A percentile compares a stretch with the other conserved stretches of the same genome.
Evolutionary conservation across 1,140 invertebrate species (phyloP).

Genomic region (Anastrepha ludens): DNA sequence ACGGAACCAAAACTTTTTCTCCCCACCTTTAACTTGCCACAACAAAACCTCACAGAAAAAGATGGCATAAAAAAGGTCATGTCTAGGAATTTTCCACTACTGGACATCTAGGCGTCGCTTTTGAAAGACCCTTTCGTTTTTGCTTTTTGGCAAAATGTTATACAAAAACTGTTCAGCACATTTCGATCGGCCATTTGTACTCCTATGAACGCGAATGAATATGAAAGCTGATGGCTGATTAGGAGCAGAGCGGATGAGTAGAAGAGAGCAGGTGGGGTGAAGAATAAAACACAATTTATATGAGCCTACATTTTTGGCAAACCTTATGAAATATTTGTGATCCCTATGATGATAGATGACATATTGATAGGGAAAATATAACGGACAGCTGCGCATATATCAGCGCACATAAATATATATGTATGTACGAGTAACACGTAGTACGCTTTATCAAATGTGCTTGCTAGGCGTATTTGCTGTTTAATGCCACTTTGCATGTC

Average conservation of each 20-base stretch:
- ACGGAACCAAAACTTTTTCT: too few species aligned
- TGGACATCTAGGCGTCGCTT: background rate
- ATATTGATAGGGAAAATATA: constrained; percentile 27
- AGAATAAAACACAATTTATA: constrained; percentile 15
- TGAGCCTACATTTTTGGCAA: constrained; percentile 14
- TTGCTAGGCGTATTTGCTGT: background rate
- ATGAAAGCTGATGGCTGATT: background rate
- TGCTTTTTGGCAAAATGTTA: constrained; percentile 33
- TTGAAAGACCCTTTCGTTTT: too few species aligned
- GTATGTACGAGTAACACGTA: background rate
- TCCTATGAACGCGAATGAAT: too few species aligned
- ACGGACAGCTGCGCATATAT: background rate
- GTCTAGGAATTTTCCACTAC: too few species aligned
- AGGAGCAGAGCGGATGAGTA: background rate
- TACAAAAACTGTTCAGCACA: constrained; percentile 21
- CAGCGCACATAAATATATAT: background rate
- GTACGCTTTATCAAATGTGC: background rate
- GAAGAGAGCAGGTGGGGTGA: too few species aligned
- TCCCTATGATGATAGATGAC: constrained; percentile 19
- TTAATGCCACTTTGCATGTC: constrained; percentile 7
- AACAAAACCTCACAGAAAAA: too few species aligned
- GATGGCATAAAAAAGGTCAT: too few species aligned
- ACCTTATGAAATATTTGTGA: constrained; percentile 18
- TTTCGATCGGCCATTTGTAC: background rate
- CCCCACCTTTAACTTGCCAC: too few species aligned